A percentile compares a stretch with the other conserved stretches of the same genome.
Conservation (phyloP, 2,797 vertebrate genomes). For the Malurus leucopterus region DNA sequence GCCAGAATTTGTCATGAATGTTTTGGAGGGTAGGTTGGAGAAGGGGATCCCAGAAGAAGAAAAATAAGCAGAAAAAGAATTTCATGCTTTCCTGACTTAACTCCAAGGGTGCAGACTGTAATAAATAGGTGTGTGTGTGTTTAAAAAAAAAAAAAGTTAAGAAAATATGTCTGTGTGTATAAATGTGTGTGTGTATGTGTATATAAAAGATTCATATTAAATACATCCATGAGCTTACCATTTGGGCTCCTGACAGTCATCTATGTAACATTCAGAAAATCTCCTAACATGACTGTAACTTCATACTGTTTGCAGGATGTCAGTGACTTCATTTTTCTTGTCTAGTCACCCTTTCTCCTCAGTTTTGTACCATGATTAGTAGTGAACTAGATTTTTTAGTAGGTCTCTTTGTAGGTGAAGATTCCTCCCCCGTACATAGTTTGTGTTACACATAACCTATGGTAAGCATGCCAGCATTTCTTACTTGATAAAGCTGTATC, state of each 20-base stretch:
- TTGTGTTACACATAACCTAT: neutral
- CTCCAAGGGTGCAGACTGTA: neutral
- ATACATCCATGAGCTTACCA: neutral
- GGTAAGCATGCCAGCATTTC: neutral
- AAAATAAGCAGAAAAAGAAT: neutral
- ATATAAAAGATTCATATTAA: neutral
- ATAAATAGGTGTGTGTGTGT: neutral
- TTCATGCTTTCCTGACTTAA: neutral
- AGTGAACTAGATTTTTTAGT: neutral
- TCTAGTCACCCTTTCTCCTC: neutral
- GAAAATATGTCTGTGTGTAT: neutral
- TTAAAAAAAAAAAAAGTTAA: neutral
- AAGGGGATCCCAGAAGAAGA: neutral
- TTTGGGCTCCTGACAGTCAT: neutral
- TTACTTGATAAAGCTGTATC: neutral
- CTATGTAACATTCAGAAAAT: neutral
- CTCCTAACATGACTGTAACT: neutral
- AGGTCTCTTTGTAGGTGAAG: neutral
- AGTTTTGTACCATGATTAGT: neutral
- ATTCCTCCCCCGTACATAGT: neutral
- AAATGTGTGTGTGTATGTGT: rapidly evolving
- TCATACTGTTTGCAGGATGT: neutral
- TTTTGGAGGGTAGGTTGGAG: neutral
- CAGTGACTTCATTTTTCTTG: neutral
- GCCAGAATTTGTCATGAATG: neutral